Evolutionary conservation across 2,797 vertebrate genomes (phyloP).

Genomic region (Gadopsis bispinosus): DNA sequence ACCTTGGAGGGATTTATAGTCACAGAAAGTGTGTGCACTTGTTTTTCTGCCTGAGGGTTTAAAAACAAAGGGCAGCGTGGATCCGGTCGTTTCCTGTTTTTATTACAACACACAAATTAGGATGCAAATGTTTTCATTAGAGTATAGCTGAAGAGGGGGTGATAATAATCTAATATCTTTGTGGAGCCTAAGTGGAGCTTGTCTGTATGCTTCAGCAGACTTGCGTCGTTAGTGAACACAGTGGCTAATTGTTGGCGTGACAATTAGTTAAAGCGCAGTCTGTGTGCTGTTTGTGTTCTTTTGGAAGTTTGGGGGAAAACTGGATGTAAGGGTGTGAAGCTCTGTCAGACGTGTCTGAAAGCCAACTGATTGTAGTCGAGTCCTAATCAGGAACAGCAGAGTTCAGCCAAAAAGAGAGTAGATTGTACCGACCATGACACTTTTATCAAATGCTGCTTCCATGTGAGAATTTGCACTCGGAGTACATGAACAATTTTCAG

Average conservation of each 20-base stretch:
- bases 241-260: slow-evolving; percentile 41
- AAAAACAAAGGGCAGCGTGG: slow-evolving; percentile 9
- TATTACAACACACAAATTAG: slow-evolving; percentile 41
- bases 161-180: slow-evolving; percentile 40
- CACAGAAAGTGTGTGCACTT: slow-evolving; percentile 12
- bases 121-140: slow-evolving; percentile 39
- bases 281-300: background rate
- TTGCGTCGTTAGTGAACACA: slow-evolving; percentile 27
- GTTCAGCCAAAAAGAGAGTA: background rate
- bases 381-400: slow-evolving; percentile 9
- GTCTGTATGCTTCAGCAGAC: slow-evolving; percentile 40
- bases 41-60: slow-evolving; percentile 20
- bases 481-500: background rate
- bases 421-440: background rate
- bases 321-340: background rate
- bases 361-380: background rate
- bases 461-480: background rate
- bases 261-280: slow-evolving; percentile 13
- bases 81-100: slow-evolving; percentile 15
- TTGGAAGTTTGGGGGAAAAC: background rate
- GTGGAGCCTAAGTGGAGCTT: slow-evolving; percentile 25
- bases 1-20: slow-evolving; percentile 35
- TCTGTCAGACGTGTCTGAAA: slow-evolving; percentile 1
- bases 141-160: slow-evolving; percentile 3
- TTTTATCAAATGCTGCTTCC: background rate